Base-by-base conservation (phyloP, 2,113 vertebrate genomes). In the Phyllostomus discolor region DNA sequence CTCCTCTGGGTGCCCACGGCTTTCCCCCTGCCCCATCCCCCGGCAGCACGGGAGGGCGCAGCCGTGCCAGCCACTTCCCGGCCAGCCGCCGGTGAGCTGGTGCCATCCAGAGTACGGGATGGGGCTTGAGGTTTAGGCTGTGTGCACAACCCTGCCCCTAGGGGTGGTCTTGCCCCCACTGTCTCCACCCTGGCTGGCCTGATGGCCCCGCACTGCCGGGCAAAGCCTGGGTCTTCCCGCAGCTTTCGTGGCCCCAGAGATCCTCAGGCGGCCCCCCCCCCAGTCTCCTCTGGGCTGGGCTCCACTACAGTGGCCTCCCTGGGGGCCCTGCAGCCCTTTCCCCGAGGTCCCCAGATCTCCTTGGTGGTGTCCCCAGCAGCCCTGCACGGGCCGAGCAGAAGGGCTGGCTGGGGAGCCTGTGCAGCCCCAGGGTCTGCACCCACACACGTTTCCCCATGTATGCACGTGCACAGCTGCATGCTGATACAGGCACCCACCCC, bases 271-370 rank as follows among this genome's bases (percentile, higher is more conserved):
- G 20, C 41, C 46, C 20, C 10, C 41, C 46, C 20, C 10, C 14
- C 46, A 4, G 73, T 84, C 2, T 1, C 46, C 41, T 70, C 28
- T 20, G 78, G 54, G 35, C 52, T 48, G 0, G 43, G 10, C 76
- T 69, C 14, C 14, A 2, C 17, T 57, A 50, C 1, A 2, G 6
- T 33, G 24, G 59, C 64, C 35, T 28, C 10, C 24, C 86, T 35
- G 4, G 17, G 70, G 69, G 14, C 11, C 79, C 62, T 10, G 1
- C 79, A 15, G 62, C 48, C 7, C 5, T 31, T 11, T 5, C 33
- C 28, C 26, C 7, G 1, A 14, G 1, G 48, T 5, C 46, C 28
- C 0, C 1, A 75, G 72, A 62, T 64, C 38, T 35, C 48, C 0
- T 6, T 1, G 11, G 16, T 35, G 17, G 72, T 17, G 84, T 20